Conservation (phyloP, 2,797 vertebrate genomes). For the Cichlasoma orientale region DNA sequence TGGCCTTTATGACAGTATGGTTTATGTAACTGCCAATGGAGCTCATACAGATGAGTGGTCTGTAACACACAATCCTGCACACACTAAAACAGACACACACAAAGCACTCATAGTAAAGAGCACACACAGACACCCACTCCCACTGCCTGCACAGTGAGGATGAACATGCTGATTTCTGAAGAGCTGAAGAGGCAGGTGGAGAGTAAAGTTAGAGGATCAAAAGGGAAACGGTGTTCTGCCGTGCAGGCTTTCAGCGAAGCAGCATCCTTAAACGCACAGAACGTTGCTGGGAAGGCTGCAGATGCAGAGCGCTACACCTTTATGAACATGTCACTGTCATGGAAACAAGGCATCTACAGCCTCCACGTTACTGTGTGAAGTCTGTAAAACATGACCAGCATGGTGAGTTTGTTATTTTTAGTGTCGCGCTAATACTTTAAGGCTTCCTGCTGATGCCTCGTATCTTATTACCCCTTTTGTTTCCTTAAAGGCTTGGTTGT, state of each 20-base stretch:
- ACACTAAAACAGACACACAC: slow-evolving; percentile 14
- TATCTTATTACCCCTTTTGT: not conserved
- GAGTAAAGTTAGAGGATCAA: slow-evolving; percentile 44
- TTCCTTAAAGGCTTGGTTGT: not conserved
- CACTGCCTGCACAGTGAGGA: slow-evolving; percentile 50
- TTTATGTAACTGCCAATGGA: slow-evolving; percentile 74
- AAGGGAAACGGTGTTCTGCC: slow-evolving; percentile 31
- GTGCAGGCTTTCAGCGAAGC: slow-evolving; percentile 24
- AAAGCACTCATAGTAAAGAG: slow-evolving; percentile 37
- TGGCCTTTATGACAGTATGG: slow-evolving; percentile 67
- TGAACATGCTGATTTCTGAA: slow-evolving; percentile 58
- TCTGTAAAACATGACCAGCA: not conserved
- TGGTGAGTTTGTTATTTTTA: not conserved
- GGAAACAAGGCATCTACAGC: slow-evolving; percentile 9
- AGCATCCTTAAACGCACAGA: slow-evolving; percentile 6
- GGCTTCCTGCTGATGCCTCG: not conserved
- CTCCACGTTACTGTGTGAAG: not conserved
- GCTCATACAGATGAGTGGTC: slow-evolving; percentile 69
- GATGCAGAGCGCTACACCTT: not conserved
- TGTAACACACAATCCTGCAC: slow-evolving; percentile 32
- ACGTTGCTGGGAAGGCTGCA: slow-evolving; percentile 1
- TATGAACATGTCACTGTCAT: slow-evolving; percentile 14
- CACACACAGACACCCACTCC: slow-evolving; percentile 42
- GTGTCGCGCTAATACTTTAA: not conserved
- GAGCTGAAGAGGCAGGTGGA: slow-evolving; percentile 59